These are phyloP conservation scores for Poeciliopsis gracilis DNA, from an alignment of 2,797 vertebrate genomes.

Conservation along the genomic window DNA sequence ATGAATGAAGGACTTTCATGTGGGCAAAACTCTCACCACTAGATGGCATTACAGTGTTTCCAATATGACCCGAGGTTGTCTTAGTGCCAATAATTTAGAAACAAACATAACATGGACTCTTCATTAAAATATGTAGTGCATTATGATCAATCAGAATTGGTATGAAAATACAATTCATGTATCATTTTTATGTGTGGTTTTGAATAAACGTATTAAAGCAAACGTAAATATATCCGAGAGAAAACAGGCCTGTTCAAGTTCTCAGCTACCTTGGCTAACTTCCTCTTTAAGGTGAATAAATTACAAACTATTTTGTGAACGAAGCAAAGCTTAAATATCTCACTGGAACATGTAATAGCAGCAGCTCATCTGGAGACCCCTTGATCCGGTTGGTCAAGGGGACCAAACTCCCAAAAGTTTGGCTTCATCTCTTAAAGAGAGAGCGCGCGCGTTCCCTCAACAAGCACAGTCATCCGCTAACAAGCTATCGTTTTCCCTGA, in stretches of 20 bases:
- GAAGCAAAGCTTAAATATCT: neutral
- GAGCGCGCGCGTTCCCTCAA: slow-evolving; percentile 22
- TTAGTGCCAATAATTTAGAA: neutral
- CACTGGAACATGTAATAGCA: neutral
- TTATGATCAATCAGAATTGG: neutral
- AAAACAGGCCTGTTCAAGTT: neutral
- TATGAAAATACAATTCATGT: neutral
- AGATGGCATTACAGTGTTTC: neutral
- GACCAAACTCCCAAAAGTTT: slow-evolving; percentile 40
- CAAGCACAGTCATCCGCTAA: slow-evolving; percentile 17
- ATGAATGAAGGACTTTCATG: too few relatives aligned
- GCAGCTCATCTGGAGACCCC: slow-evolving; percentile 1
- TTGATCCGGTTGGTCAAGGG: neutral
- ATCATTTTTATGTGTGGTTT: neutral
- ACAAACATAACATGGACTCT: neutral
- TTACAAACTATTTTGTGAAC: neutral
- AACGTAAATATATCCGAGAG: neutral
- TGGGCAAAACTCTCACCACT: neutral
- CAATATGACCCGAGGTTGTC: neutral
- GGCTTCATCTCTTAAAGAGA: neutral
- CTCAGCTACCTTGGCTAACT: neutral
- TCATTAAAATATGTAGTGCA: neutral
- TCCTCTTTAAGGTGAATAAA: neutral
- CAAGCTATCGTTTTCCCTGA: slow-evolving; percentile 51
- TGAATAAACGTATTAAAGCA: neutral